Evolutionary conservation across 2,113 vertebrate species (phyloP).

Genomic region (Potamarius usumacintae): DNA sequence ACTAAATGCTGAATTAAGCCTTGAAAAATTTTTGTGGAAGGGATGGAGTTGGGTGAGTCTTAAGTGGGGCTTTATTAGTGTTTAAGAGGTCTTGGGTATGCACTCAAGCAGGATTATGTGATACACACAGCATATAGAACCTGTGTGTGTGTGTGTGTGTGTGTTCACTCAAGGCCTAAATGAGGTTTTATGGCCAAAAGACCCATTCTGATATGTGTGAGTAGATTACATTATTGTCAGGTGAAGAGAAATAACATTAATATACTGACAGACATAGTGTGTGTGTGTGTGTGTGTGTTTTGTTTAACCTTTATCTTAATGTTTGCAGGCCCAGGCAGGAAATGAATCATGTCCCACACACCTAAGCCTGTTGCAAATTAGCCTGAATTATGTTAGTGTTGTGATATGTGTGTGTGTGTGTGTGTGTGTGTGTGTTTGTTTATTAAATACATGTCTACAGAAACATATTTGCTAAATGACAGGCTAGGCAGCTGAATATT

Average conservation of each 20-base stretch:
- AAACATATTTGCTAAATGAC: not conserved
- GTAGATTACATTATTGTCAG: not conserved
- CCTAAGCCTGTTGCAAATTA: not conserved
- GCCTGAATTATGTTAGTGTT: constrained; percentile 17
- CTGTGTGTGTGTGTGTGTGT: constrained; percentile 27
- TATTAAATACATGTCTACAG: not conserved
- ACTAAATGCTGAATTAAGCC: not conserved
- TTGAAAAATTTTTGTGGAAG: not conserved
- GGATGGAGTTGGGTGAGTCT: not conserved
- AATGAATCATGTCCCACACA: constrained; percentile 58
- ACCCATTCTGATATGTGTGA: not conserved
- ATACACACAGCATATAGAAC: constrained; percentile 25
- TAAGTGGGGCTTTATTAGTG: constrained; percentile 30
- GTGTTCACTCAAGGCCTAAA: constrained; percentile 64
- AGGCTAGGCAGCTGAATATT: not conserved
- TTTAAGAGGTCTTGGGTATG: constrained; percentile 26
- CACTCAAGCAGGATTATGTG: not conserved
- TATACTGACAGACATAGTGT: not conserved
- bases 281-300: constrained; percentile 25
- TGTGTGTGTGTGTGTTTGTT: constrained; percentile 39
- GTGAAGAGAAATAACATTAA: not conserved
- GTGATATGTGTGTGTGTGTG: not conserved
- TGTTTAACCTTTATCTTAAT: constrained; percentile 55
- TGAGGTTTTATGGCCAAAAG: constrained; percentile 49
- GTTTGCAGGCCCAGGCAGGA: constrained; percentile 65